phyloP scores from a whole-genome alignment of 2,113 vertebrate genomes.

The Caranx ignobilis region DNA sequence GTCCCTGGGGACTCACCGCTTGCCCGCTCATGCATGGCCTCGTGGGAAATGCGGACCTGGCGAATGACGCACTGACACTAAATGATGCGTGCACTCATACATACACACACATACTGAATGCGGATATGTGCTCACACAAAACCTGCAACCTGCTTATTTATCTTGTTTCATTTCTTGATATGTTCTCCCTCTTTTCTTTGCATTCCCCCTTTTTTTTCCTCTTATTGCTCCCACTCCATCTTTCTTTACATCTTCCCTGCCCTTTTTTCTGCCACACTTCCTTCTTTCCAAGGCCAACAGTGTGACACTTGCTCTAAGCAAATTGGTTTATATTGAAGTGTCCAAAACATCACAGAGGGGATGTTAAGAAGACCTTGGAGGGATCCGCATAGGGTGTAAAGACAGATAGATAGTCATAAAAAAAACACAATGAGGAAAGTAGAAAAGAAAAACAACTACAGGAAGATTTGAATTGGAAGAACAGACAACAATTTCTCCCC shows the following conservation, averaged over 20 bases:
- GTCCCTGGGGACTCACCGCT: slow-evolving; percentile 70
- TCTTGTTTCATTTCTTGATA: slow-evolving; percentile 39
- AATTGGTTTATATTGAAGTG: slow-evolving; percentile 54
- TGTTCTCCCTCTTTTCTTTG: slow-evolving; percentile 6
- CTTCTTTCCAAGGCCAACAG: slow-evolving; percentile 57
- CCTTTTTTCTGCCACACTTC: not conserved
- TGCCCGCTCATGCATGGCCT: slow-evolving; percentile 72
- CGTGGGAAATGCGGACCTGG: slow-evolving; percentile 70
- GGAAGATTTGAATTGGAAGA: not conserved
- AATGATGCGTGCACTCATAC: slow-evolving; percentile 50
- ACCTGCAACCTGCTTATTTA: slow-evolving; percentile 40
- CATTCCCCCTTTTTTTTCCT: not conserved
- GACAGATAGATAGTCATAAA: not conserved
- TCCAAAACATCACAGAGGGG: slow-evolving; percentile 50
- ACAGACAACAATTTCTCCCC: not conserved
- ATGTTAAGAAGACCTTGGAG: slow-evolving; percentile 57
- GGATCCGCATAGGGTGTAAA: slow-evolving; percentile 31
- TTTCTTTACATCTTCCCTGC: slow-evolving; percentile 16
- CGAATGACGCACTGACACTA: slow-evolving; percentile 58
- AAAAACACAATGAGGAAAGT: not conserved
- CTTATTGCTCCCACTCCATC: not conserved
- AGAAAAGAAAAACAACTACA: not conserved
- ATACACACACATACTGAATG: slow-evolving; percentile 17
- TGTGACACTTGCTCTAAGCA: slow-evolving; percentile 64
- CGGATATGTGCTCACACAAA: slow-evolving; percentile 36